Conservation (phyloP, 2,113 vertebrate genomes). For the Austrofundulus limnaeus region DNA sequence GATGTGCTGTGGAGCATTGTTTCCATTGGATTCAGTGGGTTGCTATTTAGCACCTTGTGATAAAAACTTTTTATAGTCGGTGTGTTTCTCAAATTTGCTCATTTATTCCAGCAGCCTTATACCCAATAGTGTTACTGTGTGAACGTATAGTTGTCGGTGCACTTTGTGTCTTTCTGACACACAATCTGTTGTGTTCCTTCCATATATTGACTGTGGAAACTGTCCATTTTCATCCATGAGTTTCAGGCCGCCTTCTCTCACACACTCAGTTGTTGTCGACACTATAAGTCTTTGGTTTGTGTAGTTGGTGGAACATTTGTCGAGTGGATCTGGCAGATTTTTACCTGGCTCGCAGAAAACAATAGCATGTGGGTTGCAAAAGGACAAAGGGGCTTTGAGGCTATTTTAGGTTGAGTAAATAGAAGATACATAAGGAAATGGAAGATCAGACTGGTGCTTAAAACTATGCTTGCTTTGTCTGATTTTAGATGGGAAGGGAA, state of each 20-base stretch:
- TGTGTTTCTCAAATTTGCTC: constrained; percentile 80
- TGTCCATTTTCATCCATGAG: constrained; percentile 35
- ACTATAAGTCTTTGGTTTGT: constrained; percentile 37
- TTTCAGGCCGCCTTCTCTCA: constrained; percentile 4
- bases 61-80: constrained; percentile 79
- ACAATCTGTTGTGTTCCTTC: constrained; percentile 16
- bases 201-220: constrained; percentile 42
- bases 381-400: constrained; percentile 11
- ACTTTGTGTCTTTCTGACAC: neutral
- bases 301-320: constrained; percentile 20
- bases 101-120: constrained; percentile 83
- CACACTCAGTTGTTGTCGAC: constrained; percentile 13
- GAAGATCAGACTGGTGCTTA: constrained; percentile 13
- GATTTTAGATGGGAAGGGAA: no score
- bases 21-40: constrained; percentile 81
- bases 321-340: constrained; percentile 39
- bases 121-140: constrained; percentile 20
- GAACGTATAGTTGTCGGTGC: neutral
- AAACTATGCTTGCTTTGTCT: neutral
- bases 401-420: constrained; percentile 18
- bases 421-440: neutral
- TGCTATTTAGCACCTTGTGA: constrained; percentile 76
- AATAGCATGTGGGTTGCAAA: constrained; percentile 2
- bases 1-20: constrained; percentile 69
- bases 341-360: constrained; percentile 25